Evolutionary conservation across 2,888 invertebrate species (phyloP).

Genomic region (Habrosyne pyritoides): DNA sequence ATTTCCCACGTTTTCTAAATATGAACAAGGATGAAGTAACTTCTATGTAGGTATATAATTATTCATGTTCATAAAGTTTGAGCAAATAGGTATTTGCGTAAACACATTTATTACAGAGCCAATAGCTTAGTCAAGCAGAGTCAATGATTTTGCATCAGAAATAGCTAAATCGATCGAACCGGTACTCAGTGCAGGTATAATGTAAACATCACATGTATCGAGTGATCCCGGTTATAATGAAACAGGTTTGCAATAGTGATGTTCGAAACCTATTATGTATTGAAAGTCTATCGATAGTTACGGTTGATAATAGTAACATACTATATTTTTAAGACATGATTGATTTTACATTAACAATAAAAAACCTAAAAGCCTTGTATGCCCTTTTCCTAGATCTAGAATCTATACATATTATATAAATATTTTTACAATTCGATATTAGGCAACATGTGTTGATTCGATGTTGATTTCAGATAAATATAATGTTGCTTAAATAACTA

Average conservation of each 20-base stretch:
- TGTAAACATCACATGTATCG: slow-evolving; percentile 33
- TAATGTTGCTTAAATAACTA: neutral
- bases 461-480: too few species aligned
- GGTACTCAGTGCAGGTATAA: slow-evolving; percentile 27
- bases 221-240: slow-evolving; percentile 35
- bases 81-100: too few species aligned
- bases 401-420: too few species aligned
- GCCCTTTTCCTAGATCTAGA: too few species aligned
- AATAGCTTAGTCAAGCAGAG: neutral
- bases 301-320: too few species aligned
- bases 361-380: too few species aligned
- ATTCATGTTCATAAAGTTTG: too few species aligned
- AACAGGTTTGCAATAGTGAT: slow-evolving; percentile 38
- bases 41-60: neutral
- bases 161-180: slow-evolving; percentile 10
- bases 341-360: neutral
- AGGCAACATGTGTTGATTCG: too few species aligned
- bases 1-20: neutral
- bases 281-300: neutral
- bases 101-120: neutral
- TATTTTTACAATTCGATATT: too few species aligned
- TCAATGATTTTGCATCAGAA: slow-evolving; percentile 17
- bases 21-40: neutral
- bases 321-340: too few species aligned
- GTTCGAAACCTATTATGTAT: neutral